Evolutionary conservation across 1,140 invertebrate genomes (phyloP), one percentile per base, ranked within the genome.

Genomic region (Solenopsis invicta): DNA sequence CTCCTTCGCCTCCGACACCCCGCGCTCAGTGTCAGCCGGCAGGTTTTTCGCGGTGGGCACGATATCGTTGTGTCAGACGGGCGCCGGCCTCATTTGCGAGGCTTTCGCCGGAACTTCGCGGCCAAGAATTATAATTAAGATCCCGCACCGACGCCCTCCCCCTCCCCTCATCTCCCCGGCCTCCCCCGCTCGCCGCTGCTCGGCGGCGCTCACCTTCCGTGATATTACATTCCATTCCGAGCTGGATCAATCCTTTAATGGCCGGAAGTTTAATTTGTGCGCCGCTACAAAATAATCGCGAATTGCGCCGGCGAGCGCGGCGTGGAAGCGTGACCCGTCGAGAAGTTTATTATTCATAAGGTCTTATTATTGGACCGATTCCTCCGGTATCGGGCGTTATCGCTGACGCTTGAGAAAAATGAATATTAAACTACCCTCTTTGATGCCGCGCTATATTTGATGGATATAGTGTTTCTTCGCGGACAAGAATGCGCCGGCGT

Each of bases 41-140:
- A 71, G 88, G 78, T 87, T 89, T 89, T 90, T 89, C 86, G 75
- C 86, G 76, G 78, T 87, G 74, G 88, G 80, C 86, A 86, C 86
- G 92, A 90, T 90, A 93, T 91, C 93, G 89, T 92, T 89, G 92
- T 93, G 93, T 94, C 94, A 94, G 93, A 93, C 93, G 87, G 93
- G 90, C 93, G 92, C 93, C 93, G 90, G 90, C 92, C 94, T 95
- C 93, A 94, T 94, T 94, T 94, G 89, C 92, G 89, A 87, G 93
- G 92, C 92, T 93, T 93, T 93, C 90, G 92, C 90, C 89, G 88
- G 89, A 94, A 94, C 93, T 94, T 93, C 92, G 92, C 94, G 92
- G 93, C 91, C 93, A 94, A 94, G 93, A 94, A 94, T 94, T 94
- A 95, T 94, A 94, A 94, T 95, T 94, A 94, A 95, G 94, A 94